Conservation (phyloP, 2,797 vertebrate genomes). For the Pipistrellus kuhlii region DNA sequence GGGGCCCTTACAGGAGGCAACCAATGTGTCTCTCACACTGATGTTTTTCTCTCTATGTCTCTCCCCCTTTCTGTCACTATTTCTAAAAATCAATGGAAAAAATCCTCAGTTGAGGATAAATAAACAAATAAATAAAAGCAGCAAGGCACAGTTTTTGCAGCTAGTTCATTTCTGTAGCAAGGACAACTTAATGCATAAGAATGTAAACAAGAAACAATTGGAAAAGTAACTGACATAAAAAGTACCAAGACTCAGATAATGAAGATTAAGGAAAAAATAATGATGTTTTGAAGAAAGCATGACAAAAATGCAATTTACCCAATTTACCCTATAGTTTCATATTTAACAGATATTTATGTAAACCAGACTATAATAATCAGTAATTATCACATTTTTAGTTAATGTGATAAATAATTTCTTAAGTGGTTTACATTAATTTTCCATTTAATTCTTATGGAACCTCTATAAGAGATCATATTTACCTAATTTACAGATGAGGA, state of each 20-base stretch:
- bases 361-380: neutral
- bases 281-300: neutral
- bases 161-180: neutral
- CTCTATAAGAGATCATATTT: neutral
- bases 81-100: no score
- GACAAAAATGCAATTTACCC: neutral
- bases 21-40: no score
- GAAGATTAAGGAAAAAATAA: slow-evolving; percentile 1
- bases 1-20: no score
- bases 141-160: neutral
- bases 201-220: neutral
- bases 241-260: neutral
- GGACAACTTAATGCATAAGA: neutral
- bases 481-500: neutral
- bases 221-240: neutral
- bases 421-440: neutral
- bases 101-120: no score
- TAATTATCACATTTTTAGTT: neutral
- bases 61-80: no score
- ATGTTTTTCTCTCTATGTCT: no score
- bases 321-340: neutral
- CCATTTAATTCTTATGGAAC: neutral
- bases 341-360: neutral
- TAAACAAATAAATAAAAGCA: neutral
- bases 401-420: neutral